A percentile compares a stretch with the other conserved stretches of the same genome.
These are phyloP conservation scores for Drosophila limbata DNA, from an alignment of 2,888 invertebrate species.

Conservation along the genomic window DNA sequence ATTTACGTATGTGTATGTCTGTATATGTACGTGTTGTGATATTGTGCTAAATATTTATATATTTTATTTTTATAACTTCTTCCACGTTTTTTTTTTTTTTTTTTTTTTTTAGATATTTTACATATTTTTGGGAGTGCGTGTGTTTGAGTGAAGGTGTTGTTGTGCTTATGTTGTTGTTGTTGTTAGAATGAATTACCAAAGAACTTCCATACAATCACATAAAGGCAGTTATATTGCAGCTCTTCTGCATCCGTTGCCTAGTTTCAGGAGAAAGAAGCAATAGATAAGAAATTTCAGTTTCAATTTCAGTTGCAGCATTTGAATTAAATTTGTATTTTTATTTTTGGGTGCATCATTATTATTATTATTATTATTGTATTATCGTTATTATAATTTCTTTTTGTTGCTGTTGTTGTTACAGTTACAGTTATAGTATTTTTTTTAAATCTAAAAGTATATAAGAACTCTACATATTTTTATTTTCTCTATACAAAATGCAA, in stretches of 20 bases:
- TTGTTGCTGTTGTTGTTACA: slow-evolving; percentile 30
- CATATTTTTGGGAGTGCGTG: slow-evolving; percentile 6
- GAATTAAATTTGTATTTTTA: slow-evolving; percentile 24
- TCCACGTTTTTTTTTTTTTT: not conserved
- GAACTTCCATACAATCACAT: slow-evolving; percentile 89
- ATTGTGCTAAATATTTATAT: slow-evolving; percentile 1
- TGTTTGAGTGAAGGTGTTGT: slow-evolving; percentile 20
- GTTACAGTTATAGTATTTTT: slow-evolving; percentile 19
- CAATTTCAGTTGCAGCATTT: slow-evolving; percentile 35
- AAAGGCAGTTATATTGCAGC: slow-evolving; percentile 89
- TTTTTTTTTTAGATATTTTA: too few relatives aligned
- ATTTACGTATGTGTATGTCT: slow-evolving; percentile 6
- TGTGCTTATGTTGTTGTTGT: slow-evolving; percentile 31
- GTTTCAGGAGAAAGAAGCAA: slow-evolving; percentile 73
- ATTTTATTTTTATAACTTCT: not conserved
- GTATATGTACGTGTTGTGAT: slow-evolving; percentile 12
- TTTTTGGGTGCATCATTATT: slow-evolving; percentile 9
- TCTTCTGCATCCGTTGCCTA: slow-evolving; percentile 84
- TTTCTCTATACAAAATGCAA: slow-evolving; percentile 61
- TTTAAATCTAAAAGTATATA: slow-evolving; percentile 45
- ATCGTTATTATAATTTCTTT: slow-evolving; percentile 21
- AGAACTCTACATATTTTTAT: slow-evolving; percentile 41
- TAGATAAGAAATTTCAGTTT: slow-evolving; percentile 68
- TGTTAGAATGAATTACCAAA: slow-evolving; percentile 87
- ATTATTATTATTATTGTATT: slow-evolving; percentile 26